Base-by-base conservation (phyloP, 2,888 invertebrate genomes). In the Pycnomerus fuliginosus region DNA sequence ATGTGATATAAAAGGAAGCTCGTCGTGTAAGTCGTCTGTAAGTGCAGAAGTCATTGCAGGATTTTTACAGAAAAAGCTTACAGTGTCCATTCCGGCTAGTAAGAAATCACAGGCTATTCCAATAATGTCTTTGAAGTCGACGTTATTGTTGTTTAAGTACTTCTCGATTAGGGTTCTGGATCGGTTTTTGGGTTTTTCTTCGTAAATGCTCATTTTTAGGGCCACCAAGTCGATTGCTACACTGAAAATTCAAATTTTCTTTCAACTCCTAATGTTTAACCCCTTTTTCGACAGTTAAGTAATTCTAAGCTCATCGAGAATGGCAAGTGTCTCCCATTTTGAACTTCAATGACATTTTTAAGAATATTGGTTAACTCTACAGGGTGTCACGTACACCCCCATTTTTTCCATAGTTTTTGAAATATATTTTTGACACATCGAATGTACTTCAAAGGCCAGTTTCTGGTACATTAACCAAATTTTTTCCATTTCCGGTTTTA, bases 61-160 rank as follows among this genome's bases (percentile, higher is more conserved):
- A 16, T 15, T 22, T 44, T 20, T 20, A 10, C 8, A 15, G 5
- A 14, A 20, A 33, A 13, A n/a, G 64, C 73, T 73, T 74, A 87
- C 88, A 47, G 93, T 93, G 64, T 93, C 92, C 41, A 92, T 83
- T 41, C 91, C 90, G 35, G 90, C 93, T 64, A 93, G 76, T 14
- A 93, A 70, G 64, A 91, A 81, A 70, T 94, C 93, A 23, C 87
- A 85, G 44, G 87, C 82, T 77, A 90, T 85, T 39, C 90, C 90
- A 29, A 85, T 76, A n/a, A 92, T 76, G 69, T 93, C 92, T 63
- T 84, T 85, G 12, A 81, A 73, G 67, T 89, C 85, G 2, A 90
- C 66, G 55, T 82, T 80, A 0, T 84, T 76, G 46, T 83, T 83
- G 37, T 79, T 72, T 2, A 91, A 67, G 69, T 90, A 91, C 13